A percentile compares a stretch with the other conserved stretches of the same genome.
phyloP scores from a whole-genome alignment of 1,140 invertebrate species.

The Lineus longissimus region DNA sequence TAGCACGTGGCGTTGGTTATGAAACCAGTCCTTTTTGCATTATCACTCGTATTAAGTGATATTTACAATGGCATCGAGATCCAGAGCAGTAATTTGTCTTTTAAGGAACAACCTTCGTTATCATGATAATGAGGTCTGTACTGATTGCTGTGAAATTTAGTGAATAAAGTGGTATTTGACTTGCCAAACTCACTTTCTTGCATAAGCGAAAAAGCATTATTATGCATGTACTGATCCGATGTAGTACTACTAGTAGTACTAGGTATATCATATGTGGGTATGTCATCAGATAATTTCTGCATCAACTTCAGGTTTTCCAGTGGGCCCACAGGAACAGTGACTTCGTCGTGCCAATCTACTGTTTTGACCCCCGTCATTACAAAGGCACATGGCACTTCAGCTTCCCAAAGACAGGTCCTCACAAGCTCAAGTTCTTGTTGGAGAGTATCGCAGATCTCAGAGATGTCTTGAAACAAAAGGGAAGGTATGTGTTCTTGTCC shows the following conservation, averaged over 20 bases:
- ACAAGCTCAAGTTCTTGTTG: constrained; percentile 41
- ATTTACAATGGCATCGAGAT: constrained; percentile 7
- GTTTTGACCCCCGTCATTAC: constrained; percentile 50
- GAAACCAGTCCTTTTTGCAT: no score
- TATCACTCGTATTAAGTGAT: no score
- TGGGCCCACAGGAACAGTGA: constrained; percentile 28
- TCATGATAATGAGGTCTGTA: constrained; percentile 48
- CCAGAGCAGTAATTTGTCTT: constrained; percentile 28
- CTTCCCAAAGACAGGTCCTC: constrained; percentile 49
- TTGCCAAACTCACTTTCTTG: no score
- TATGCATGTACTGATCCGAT: no score
- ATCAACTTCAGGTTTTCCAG: constrained; percentile 24
- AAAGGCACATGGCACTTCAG: constrained; percentile 40
- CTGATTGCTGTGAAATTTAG: background rate
- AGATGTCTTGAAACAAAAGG: constrained; percentile 26
- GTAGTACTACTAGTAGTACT: no score
- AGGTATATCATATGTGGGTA: no score
- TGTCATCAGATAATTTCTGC: no score
- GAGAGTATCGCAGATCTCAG: constrained; percentile 42
- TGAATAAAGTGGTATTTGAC: background rate
- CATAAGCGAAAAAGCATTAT: no score
- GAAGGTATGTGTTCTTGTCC: constrained; percentile 24
- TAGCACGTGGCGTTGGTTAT: no score
- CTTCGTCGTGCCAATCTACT: constrained; percentile 47
- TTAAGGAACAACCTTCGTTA: constrained; percentile 46